Conservation (phyloP, 1,140 invertebrate species). For the Augochlora pura region DNA sequence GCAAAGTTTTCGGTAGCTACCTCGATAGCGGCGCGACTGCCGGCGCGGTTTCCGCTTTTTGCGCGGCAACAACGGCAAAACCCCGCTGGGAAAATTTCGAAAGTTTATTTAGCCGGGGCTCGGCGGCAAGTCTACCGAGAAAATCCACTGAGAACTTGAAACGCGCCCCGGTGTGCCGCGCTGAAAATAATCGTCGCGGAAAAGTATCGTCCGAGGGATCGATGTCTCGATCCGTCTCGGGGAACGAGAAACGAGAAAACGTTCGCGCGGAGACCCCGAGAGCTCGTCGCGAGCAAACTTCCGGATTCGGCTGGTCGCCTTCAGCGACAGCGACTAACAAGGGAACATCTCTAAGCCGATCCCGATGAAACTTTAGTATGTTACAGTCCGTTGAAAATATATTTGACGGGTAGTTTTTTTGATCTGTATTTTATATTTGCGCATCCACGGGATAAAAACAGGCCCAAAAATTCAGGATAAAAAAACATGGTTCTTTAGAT, state of each 20-base stretch:
- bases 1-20: slow-evolving; percentile 13
- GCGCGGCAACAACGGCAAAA: slow-evolving; percentile 30
- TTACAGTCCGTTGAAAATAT: too few relatives aligned
- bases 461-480: too few relatives aligned
- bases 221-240: neutral
- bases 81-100: slow-evolving; percentile 8
- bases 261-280: too few relatives aligned
- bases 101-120: slow-evolving; percentile 21
- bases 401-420: too few relatives aligned
- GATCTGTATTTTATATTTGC: too few relatives aligned
- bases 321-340: neutral
- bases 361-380: neutral
- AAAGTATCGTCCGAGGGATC: neutral
- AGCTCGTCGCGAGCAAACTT: neutral
- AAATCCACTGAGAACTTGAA: slow-evolving; percentile 10
- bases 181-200: slow-evolving; percentile 2
- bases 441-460: too few relatives aligned
- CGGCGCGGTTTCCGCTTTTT: slow-evolving; percentile 19
- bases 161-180: neutral
- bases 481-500: too few relatives aligned
- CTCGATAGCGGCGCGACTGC: neutral
- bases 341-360: neutral
- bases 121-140: slow-evolving; percentile 18
- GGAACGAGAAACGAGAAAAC: neutral
- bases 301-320: slow-evolving; percentile 1